phyloP scores from a whole-genome alignment of 2,797 vertebrate species.

The Salarias fasciatus region DNA sequence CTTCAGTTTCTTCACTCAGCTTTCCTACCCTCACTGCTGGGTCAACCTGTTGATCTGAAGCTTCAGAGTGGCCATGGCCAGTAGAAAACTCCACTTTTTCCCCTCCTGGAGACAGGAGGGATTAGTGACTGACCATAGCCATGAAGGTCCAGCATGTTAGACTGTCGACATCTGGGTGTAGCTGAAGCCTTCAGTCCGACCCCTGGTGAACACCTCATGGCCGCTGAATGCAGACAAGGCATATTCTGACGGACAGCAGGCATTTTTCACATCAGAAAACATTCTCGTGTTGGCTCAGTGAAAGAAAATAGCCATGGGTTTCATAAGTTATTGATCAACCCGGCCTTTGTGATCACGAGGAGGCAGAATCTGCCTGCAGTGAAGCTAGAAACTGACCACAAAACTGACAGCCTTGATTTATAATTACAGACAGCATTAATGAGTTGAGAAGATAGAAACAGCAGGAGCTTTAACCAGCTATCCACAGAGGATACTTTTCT shows the following conservation, averaged over 20 bases:
- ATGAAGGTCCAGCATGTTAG: too few species aligned
- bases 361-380: neutral
- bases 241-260: neutral
- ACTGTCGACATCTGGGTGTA: neutral
- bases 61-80: too few species aligned
- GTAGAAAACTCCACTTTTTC: neutral
- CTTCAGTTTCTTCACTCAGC: too few species aligned
- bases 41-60: too few species aligned
- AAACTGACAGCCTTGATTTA: neutral
- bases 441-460: neutral
- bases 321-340: neutral
- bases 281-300: neutral
- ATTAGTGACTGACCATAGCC: neutral
- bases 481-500: too few species aligned
- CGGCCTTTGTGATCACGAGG: neutral
- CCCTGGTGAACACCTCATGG: too few species aligned
- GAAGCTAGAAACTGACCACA: neutral
- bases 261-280: neutral
- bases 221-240: neutral
- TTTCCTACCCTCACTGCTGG: too few species aligned
- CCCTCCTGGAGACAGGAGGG: too few species aligned
- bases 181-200: neutral
- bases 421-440: neutral
- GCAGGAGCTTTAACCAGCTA: neutral
- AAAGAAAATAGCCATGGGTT: neutral